Evolutionary conservation across 1,140 invertebrate species (phyloP), one percentile per base, ranked within the genome.

Genomic region (Scaptomyza montana): DNA sequence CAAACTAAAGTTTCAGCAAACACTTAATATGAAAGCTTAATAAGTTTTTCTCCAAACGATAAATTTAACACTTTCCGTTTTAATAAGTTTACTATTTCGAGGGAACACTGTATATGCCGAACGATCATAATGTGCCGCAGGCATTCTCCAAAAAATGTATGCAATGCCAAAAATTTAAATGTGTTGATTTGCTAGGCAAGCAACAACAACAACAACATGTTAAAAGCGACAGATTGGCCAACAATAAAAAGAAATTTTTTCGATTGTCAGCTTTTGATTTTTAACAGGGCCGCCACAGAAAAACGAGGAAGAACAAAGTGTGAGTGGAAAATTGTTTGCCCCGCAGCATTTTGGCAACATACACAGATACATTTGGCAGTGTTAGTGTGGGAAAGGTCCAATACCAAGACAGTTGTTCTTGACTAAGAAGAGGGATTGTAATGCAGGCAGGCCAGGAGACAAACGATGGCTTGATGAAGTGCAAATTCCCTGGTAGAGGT

Each of bases 401-500:
- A 28, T 61, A 47, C 21, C 60, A 9, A 36, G 33, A 36, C 30
- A 36, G 33, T 36, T 36, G 30, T 33, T 33, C 30, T 33, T 47
- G 16, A 16, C 16, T 16, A 16, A 16, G 0, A 1, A 0, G 16
- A 16, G 16, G 16, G 16, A 16, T 16, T 16, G 43, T 56, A 66
- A 78, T 73, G 69, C 76, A 79, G 75, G 61, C 56, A 25, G 21
- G 21, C 21, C 2, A 25, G 21, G 21, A 25, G 21, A 25, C 30
- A 33, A 68, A 41, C 39, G 39, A n/a, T n/a, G 63, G 66, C 76
- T 84, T 89, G 84, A 89, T 89, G 85, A 89, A 89, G 84, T 89
- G 85, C 80, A 89, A 89, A 89, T 89, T 74, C 80, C 80, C 69
- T 89, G 73, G 69, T 64, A 74, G 74, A 77, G 84, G 85, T 89